Conservation (phyloP, 1,140 invertebrate genomes). For the Eciton burchellii region DNA sequence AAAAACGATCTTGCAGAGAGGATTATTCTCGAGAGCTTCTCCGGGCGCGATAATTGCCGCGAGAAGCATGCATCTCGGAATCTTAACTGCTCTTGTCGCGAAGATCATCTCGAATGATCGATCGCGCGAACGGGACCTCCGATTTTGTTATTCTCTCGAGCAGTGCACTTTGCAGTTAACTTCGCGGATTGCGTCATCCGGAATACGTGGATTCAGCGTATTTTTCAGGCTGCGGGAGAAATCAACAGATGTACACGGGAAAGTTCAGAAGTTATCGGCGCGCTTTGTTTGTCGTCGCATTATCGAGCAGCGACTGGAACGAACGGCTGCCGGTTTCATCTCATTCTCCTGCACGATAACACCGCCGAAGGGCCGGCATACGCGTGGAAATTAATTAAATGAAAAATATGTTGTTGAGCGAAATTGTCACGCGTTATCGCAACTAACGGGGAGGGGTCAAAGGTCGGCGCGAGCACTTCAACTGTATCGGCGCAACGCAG, state of each 20-base stretch:
- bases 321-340: slow-evolving; percentile 41
- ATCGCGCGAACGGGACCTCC: not conserved
- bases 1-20: slow-evolving; percentile 17
- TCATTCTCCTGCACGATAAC: slow-evolving; percentile 53
- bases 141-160: not conserved
- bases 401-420: slow-evolving; percentile 26
- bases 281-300: slow-evolving; percentile 69
- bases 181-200: not conserved
- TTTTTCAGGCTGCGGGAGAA: slow-evolving; percentile 37
- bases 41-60: slow-evolving; percentile 18
- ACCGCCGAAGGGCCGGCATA: not conserved
- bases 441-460: slow-evolving; percentile 19
- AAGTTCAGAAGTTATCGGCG: slow-evolving; percentile 72
- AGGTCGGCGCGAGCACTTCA: slow-evolving; percentile 2
- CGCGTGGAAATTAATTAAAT: slow-evolving; percentile 7
- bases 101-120: slow-evolving; percentile 6
- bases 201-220: slow-evolving; percentile 2
- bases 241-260: not conserved
- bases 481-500: not conserved
- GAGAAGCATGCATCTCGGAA: not conserved
- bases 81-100: not conserved
- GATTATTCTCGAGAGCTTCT: not conserved
- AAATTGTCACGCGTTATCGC: slow-evolving; percentile 20
- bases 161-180: not conserved
- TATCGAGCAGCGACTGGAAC: slow-evolving; percentile 45